Base-by-base conservation (phyloP, 2,797 vertebrate species). In the Micrastur ruficollis region DNA sequence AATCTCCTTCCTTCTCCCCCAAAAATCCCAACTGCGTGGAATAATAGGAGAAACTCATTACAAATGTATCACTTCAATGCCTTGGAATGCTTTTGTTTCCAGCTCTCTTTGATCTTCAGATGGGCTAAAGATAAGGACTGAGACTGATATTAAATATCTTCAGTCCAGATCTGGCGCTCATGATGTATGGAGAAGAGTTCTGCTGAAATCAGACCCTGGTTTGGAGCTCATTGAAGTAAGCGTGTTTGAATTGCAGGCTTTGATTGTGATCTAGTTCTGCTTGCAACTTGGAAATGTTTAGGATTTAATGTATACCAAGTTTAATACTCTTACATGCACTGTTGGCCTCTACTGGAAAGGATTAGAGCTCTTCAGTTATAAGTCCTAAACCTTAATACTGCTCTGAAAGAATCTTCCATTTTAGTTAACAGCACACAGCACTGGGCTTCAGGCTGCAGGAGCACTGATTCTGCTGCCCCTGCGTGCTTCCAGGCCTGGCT, bases 241-340 rank as follows among this genome's bases (percentile, higher is more conserved):
- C 67, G 9, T 9, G 38, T 72, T 87, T 86, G 81, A 87, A 80
- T 86, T 93, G 67, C 56, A 72, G 75, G 32, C 78, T 92, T 67
- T 82, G 90, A 94, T 96, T 93, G 74, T 46, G 42, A 97, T 95
- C 94, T 90, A 8, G 59, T 87, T 71, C 86, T 95, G 67, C 78
- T 83, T 85, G 71, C 86, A 80, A 50, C 78, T 93, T 90, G 92
- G 88, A 92, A 90, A 68, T 92, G 88, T 92, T 96, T 85, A 87
- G 93, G 89, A 93, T 95, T 96, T 97, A 85, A 78, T n/a, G 49
- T 55, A 87, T 78, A 88, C 56, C 11, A 11, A 67, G 32, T 63
- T 95, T 95, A 94, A 93, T 95, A 25, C 83, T 89, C 89, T 94
- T 89, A 87, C 88, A 85, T 92, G 92, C 90, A 78, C 92, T 78